phyloP scores from a whole-genome alignment of 1,140 invertebrate genomes.

The Drosophila lacteicornis region DNA sequence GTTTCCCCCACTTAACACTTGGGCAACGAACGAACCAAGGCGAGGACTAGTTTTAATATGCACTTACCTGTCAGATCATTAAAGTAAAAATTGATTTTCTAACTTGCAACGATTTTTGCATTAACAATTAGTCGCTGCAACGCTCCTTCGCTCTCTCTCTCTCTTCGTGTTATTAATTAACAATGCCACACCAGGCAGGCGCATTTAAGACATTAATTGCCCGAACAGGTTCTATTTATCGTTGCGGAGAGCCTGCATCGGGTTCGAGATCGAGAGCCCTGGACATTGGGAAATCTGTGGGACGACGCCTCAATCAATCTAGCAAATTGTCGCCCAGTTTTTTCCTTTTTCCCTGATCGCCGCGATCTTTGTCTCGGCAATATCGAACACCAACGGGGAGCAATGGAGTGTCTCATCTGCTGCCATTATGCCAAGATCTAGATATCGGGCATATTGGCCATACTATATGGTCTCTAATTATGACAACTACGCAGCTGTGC shows the following conservation, averaged over 20 bases:
- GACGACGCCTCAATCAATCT: slow-evolving; percentile 76
- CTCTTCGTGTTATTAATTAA: slow-evolving; percentile 78
- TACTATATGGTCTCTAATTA: slow-evolving; percentile 68
- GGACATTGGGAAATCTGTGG: slow-evolving; percentile 17
- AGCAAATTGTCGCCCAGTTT: slow-evolving; percentile 78
- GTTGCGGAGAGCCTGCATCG: neutral
- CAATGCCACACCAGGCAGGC: slow-evolving; percentile 80
- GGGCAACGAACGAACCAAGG: neutral
- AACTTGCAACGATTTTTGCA: slow-evolving; percentile 83
- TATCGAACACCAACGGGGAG: slow-evolving; percentile 37
- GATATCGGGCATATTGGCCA: slow-evolving; percentile 30
- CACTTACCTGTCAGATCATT: slow-evolving; percentile 78
- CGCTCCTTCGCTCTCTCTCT: neutral
- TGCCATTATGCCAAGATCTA: slow-evolving; percentile 27
- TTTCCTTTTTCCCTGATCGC: slow-evolving; percentile 10
- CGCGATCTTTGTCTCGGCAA: slow-evolving; percentile 24
- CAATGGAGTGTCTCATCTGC: slow-evolving; percentile 21
- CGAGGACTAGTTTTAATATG: slow-evolving; percentile 60
- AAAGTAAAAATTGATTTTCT: slow-evolving; percentile 84
- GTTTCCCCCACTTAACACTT: slow-evolving; percentile 47
- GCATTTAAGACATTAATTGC: slow-evolving; percentile 82
- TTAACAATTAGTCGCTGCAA: slow-evolving; percentile 69
- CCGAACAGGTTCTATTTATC: slow-evolving; percentile 62
- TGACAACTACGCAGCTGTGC: slow-evolving; percentile 81
- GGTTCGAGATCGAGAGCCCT: neutral